Evolutionary conservation across 2,113 vertebrate species (phyloP).

Genomic region (Excalfactoria chinensis): DNA sequence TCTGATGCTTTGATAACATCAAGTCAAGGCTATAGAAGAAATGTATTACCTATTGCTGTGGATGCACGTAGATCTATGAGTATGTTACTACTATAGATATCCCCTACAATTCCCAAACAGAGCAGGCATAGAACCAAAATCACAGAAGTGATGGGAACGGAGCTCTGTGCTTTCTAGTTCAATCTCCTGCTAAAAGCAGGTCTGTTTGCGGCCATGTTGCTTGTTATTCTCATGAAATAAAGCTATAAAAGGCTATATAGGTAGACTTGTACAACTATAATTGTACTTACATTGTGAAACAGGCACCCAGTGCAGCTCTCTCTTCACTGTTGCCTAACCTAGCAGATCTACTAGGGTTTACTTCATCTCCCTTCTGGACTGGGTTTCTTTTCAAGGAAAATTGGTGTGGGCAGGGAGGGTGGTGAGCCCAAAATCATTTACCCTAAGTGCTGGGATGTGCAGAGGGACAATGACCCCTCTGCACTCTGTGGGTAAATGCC

Average conservation of each 20-base stretch:
- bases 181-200: not conserved
- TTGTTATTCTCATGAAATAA: not conserved
- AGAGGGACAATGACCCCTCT: not conserved
- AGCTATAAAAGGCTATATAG: not conserved
- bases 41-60: not conserved
- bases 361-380: not conserved
- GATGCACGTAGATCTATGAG: not conserved
- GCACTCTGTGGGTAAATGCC: not conserved
- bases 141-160: not conserved
- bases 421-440: not conserved
- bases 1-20: not conserved
- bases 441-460: accelerated
- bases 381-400: not conserved
- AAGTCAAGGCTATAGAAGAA: not conserved
- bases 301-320: accelerated
- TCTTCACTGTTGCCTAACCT: not conserved
- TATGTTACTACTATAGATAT: not conserved
- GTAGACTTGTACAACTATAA: not conserved
- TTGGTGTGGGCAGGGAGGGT: not conserved
- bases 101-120: not conserved
- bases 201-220: not conserved
- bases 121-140: not conserved
- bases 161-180: not conserved
- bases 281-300: accelerated
- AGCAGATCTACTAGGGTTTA: not conserved